Percentiles rank a stretch among this genome's conserved stretches.
Conservation (phyloP, 2,888 invertebrate species). For the Panorpa germanica region DNA sequence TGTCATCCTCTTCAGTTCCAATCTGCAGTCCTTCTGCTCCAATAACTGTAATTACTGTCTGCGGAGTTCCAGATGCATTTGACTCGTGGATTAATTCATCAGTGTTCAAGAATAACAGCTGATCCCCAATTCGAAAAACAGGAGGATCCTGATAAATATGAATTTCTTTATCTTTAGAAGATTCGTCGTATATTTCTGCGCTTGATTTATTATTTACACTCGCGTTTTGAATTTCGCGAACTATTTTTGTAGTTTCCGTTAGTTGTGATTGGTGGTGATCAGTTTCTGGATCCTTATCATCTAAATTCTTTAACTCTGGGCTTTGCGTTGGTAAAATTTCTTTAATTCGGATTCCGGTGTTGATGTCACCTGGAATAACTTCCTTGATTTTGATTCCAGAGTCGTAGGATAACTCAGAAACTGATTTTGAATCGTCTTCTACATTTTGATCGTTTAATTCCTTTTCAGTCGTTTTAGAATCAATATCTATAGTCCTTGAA, state of each 20-base stretch:
- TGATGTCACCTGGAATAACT: constrained; percentile 32
- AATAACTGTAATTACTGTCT: constrained; percentile 23
- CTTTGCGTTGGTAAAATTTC: constrained; percentile 26
- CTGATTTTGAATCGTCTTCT: constrained; percentile 15
- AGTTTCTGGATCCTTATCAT: no score
- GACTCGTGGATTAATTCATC: constrained; percentile 19
- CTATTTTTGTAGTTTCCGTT: constrained; percentile 10
- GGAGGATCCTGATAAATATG: constrained; percentile 20
- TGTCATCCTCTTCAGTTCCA: constrained; percentile 18
- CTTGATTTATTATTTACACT: background rate
- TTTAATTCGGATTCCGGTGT: constrained; percentile 28
- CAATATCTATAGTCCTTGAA: no score
- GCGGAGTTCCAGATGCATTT: constrained; percentile 19
- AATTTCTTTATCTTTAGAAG: constrained; percentile 4
- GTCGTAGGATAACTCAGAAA: constrained; percentile 18
- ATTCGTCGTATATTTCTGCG: background rate
- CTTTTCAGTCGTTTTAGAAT: no score
- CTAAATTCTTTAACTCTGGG: constrained; percentile 21
- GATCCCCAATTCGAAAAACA: constrained; percentile 22
- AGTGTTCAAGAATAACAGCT: constrained; percentile 20
- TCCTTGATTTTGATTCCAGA: constrained; percentile 36
- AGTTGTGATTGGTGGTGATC: no score
- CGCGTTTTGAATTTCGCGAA: constrained; percentile 17
- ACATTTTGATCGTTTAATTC: no score
- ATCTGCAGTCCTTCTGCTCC: constrained; percentile 26